Evolutionary conservation across 2,113 vertebrate species (phyloP), one percentile per base, ranked within the genome.

Genomic region (Phylloscopus whistleri): DNA sequence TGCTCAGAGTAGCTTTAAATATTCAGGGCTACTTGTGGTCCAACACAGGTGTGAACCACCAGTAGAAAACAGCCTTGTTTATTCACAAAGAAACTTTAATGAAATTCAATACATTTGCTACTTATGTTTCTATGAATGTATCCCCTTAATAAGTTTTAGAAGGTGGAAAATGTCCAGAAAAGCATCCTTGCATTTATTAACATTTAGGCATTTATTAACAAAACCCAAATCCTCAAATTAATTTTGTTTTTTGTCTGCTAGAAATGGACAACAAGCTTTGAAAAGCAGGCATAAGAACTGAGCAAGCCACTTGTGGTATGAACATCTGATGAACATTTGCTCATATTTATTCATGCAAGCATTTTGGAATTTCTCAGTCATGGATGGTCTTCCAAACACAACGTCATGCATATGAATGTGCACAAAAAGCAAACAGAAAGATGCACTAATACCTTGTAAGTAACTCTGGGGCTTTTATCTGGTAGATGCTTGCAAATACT

Each of bases 271-370:
- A 26, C 13, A 52, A 76, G 27, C 33, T 85, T 87, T 93, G 69
- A 87, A 79, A 91, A 83, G 14, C 16, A 74, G 35, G 39, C 37
- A 81, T 51, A 82, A 91, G 55, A 66, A 88, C 23, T 15, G 6
- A 87, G 67, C 31, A 79, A 91, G 59, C 26, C 3, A 5, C 39
- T 90, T 48, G 41, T 35, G n/a, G 63, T 63, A 91, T n/a, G 53
- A 95, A 93, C 70, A 95, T 97, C 90, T 91, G 93, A 96, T 85
- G 84, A 91, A 70, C 91, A 93, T 91, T 96, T 94, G 79, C 59
- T 96, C 67, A 59, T 85, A 93, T 80, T 87, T 90, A 95, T 93
- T 95, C 87, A 88, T 67, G 67, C 17, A 80, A 52, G 39, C 17
- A 15, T 77, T 94, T 70, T 55, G 48, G 82, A 93, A 96, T 93